Conservation (phyloP, 1,140 invertebrate genomes). For the Agrypnia vestita region DNA sequence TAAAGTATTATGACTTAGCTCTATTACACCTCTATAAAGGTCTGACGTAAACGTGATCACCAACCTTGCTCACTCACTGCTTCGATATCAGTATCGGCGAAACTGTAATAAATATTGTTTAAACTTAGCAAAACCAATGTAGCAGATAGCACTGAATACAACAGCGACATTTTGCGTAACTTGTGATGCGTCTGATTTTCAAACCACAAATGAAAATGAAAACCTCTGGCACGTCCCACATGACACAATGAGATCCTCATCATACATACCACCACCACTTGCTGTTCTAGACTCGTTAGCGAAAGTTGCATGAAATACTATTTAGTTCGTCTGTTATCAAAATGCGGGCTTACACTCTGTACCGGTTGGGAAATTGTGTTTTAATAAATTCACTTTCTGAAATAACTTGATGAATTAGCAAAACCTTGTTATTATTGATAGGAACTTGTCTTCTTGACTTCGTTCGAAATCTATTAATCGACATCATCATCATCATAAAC, state of each 20-base stretch:
- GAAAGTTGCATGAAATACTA: constrained; percentile 21
- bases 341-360: constrained; percentile 19
- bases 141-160: neutral
- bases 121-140: too few species aligned
- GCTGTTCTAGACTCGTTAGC: neutral
- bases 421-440: too few species aligned
- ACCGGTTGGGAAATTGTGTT: neutral
- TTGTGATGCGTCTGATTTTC: neutral
- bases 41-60: too few species aligned
- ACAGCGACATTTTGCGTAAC: constrained; percentile 4
- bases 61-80: too few species aligned
- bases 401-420: too few species aligned
- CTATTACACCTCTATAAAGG: neutral
- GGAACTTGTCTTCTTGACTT: too few species aligned
- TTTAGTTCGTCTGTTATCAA: constrained; percentile 14
- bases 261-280: neutral
- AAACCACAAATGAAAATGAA: constrained; percentile 10
- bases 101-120: too few species aligned
- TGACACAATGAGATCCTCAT: neutral
- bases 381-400: too few species aligned
- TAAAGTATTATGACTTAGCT: too few species aligned
- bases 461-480: too few species aligned
- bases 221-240: neutral
- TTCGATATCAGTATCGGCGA: too few species aligned
- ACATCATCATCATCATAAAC: too few species aligned